Base-by-base conservation (phyloP, 2,888 invertebrate genomes). In the Hemaris fuciformis region DNA sequence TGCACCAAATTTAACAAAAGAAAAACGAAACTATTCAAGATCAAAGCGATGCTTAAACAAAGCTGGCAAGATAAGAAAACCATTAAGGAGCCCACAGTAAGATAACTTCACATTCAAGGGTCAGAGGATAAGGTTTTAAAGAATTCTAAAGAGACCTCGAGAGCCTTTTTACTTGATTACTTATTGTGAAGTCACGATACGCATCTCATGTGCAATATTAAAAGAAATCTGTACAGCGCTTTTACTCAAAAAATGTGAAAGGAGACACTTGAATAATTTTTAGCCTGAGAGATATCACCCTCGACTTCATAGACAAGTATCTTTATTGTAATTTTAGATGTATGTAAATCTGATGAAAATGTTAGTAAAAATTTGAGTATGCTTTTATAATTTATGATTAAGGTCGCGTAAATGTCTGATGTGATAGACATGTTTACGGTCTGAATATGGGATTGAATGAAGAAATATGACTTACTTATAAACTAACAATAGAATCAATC, bases 91-190 rank as follows among this genome's bases (percentile, higher is more conserved):
- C 8, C 57, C 61, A 67, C 69, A 69, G 69, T 72, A 66, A 74
- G 78, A 79, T 79, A 76, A 77, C 76, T 78, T 78, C 78, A 74
- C 64, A 61, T 63, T 53, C 77, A 77, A 73, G 60, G 74, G 68
- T 66, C 71, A 62, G 62, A 65, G 62, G 67, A 74, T 64, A 71
- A 67, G 69, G 63, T 65, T 66, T 68, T 68, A 67, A 66, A 66
- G 69, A 66, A 73, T 67, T 66, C 64, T 67, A 71, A 76, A 72
- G 74, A 74, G 72, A 62, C 46, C n/a, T 10, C 10, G 8, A 20
- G 48, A 48, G 41, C 48, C 60, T 53, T 60, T 60, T 60, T 41
- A 53, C 48, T 53, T 60, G 25, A 60, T 60, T 60, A 41, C 18
- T 38, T 46, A 46, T 48, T 31, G 27, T 27, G 27, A 53, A 27